A percentile compares a stretch with the other conserved stretches of the same genome.
Evolutionary conservation across 37 sponge, comb jelly and placozoan species (phyloP).

Genomic region (Chondrilla cf. caribensis): DNA sequence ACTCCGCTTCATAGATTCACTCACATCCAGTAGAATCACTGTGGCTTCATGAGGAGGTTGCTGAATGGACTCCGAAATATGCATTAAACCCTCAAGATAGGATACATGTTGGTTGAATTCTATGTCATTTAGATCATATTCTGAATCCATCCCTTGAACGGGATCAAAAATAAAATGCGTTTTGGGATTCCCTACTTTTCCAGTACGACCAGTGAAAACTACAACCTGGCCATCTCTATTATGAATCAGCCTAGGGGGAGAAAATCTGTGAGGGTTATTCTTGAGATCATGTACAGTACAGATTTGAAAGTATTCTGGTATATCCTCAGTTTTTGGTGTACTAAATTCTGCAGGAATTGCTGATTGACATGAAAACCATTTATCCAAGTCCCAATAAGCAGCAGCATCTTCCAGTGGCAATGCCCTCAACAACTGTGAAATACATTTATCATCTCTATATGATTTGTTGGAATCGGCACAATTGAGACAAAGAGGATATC

Average conservation of each 20-base stretch:
- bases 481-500: neutral
- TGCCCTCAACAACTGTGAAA: neutral
- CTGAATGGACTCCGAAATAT: neutral
- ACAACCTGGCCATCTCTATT: neutral
- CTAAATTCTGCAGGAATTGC: neutral
- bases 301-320: neutral
- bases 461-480: neutral
- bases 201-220: neutral
- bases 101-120: neutral
- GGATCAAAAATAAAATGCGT: neutral
- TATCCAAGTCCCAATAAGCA: neutral
- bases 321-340: neutral
- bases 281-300: neutral
- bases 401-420: neutral
- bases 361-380: too few species aligned
- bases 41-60: neutral
- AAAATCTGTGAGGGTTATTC: neutral
- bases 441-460: neutral
- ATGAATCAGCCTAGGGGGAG: neutral
- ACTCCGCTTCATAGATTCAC: neutral
- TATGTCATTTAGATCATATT: neutral
- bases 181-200: neutral
- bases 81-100: neutral
- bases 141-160: neutral
- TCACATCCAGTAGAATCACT: neutral